phyloP scores from a whole-genome alignment of 2,797 vertebrate species.

The Taeniopygia guttata region DNA sequence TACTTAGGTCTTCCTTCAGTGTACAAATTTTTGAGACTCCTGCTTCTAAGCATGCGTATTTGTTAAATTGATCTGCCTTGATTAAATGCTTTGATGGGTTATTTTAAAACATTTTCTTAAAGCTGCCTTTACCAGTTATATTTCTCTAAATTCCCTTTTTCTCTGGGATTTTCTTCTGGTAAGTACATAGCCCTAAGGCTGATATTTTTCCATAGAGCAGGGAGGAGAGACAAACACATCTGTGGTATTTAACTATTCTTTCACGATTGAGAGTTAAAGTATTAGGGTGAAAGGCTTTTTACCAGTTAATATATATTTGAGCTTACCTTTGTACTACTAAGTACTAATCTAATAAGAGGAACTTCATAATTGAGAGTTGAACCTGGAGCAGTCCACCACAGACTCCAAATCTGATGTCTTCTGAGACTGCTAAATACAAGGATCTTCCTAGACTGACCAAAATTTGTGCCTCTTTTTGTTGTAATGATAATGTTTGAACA shows the following conservation, averaged over 20 bases:
- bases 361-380: neutral
- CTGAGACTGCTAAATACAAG: neutral
- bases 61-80: neutral
- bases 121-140: neutral
- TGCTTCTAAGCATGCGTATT: neutral
- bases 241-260: neutral
- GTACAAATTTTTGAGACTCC: neutral
- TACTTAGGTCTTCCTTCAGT: neutral
- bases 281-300: neutral
- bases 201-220: neutral
- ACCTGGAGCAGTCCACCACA: neutral
- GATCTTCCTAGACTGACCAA: neutral
- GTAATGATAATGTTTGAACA: neutral
- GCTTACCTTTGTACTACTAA: neutral
- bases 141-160: neutral
- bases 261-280: neutral
- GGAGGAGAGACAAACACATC: neutral
- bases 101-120: neutral
- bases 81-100: neutral
- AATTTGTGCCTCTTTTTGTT: neutral
- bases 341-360: neutral
- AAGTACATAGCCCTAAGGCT: neutral
- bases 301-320: fast-evolving
- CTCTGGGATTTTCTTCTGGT: neutral
- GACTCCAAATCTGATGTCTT: neutral